These are phyloP conservation scores for Hippocampus abdominalis DNA, from an alignment of 2,113 vertebrate species.

Conservation along the genomic window DNA sequence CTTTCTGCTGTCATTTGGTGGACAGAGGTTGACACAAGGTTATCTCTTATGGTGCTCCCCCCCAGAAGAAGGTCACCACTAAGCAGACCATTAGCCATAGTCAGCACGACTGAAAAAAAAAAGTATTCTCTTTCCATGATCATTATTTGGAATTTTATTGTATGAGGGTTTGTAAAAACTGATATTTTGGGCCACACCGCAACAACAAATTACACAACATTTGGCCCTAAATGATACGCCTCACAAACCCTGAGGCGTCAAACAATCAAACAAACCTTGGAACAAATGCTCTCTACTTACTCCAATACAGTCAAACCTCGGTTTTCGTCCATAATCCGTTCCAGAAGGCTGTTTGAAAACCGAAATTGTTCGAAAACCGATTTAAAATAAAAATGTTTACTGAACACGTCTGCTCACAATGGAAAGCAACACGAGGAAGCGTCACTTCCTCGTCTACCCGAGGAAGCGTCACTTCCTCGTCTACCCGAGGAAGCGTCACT, in stretches of 20 bases:
- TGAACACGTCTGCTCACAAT: too few relatives aligned
- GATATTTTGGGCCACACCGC: neutral
- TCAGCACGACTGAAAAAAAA: constrained; percentile 39
- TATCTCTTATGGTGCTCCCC: constrained; percentile 51
- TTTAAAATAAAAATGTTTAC: too few relatives aligned
- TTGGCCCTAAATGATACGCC: neutral
- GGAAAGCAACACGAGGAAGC: too few relatives aligned
- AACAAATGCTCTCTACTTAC: too few relatives aligned
- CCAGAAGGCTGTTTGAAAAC: too few relatives aligned
- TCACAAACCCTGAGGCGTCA: neutral
- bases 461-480: too few relatives aligned
- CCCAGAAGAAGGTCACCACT: constrained; percentile 40
- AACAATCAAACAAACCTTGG: neutral
- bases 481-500: too few relatives aligned
- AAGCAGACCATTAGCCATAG: constrained; percentile 61
- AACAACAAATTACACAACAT: constrained; percentile 7
- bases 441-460: too few relatives aligned
- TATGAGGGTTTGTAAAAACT: constrained; percentile 5
- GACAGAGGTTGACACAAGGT: constrained; percentile 40
- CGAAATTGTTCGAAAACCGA: too few relatives aligned
- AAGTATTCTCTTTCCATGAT: constrained; percentile 45
- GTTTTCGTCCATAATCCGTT: too few relatives aligned
- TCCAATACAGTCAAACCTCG: too few relatives aligned
- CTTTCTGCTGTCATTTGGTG: constrained; percentile 11
- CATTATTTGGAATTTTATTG: constrained; percentile 30